Evolutionary conservation across 2,888 invertebrate genomes (phyloP).

Genomic region (Oscheius sp.): DNA sequence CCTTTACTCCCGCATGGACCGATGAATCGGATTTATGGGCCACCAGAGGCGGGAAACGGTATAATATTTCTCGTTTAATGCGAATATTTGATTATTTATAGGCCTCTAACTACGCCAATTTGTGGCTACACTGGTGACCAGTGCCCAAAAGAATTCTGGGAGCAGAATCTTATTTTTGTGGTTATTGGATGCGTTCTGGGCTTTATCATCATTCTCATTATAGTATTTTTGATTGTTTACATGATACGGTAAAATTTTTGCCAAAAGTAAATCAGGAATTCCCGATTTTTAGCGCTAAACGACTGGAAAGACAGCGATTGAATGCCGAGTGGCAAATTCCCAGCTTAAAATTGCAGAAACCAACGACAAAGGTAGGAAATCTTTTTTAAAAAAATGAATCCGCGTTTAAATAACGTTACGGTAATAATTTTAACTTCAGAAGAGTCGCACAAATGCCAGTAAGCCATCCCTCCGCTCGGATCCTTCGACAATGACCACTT

Average conservation of each 20-base stretch:
- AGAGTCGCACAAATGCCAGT: slow-evolving; percentile 37
- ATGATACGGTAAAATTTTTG: slow-evolving; percentile 35
- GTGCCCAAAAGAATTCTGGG: slow-evolving; percentile 52
- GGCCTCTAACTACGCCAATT: slow-evolving; percentile 46
- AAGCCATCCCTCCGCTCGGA: slow-evolving; percentile 56
- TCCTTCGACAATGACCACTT: slow-evolving; percentile 49
- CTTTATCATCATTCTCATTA: slow-evolving; percentile 27
- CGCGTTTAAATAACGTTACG: no score
- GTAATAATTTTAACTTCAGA: no score
- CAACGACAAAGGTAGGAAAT: neutral
- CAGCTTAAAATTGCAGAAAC: slow-evolving; percentile 7
- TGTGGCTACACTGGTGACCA: slow-evolving; percentile 49
- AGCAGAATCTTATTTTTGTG: slow-evolving; percentile 49
- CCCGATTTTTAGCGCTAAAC: slow-evolving; percentile 42
- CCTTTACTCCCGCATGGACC: neutral
- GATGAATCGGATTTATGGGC: slow-evolving; percentile 28
- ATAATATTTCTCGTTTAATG: neutral
- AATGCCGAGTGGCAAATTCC: slow-evolving; percentile 59
- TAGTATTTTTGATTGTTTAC: slow-evolving; percentile 28
- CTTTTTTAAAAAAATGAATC: no score
- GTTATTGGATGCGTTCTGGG: slow-evolving; percentile 39
- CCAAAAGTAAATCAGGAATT: neutral
- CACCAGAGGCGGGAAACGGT: slow-evolving; percentile 23
- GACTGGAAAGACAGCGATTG: slow-evolving; percentile 49
- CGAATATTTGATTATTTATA: neutral